Evolutionary conservation across 1,140 invertebrate genomes (phyloP), one percentile per base, ranked within the genome.

Genomic region (Polypedilum vanderplanki): DNA sequence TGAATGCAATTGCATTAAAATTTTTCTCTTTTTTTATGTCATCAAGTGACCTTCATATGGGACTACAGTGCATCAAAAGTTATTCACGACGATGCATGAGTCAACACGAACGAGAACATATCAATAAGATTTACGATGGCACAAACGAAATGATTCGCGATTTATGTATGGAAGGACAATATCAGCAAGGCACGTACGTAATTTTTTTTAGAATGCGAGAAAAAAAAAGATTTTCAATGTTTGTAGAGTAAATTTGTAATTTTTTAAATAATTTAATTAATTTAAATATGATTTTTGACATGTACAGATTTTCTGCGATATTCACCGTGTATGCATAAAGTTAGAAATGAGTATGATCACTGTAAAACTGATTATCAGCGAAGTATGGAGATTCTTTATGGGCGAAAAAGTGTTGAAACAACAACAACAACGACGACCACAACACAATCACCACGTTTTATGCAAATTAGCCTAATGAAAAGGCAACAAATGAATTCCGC

Each of bases 71-170:
- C 83, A 91, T 93, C 78, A 88, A 91, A 78, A 87, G 86, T 73
- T 93, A 90, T 80, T 92, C 91, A 1, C 81, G 88, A 65, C 85
- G 86, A 1, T 93, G 91, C 82, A 88, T 93, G 88, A 85, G 86
- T 41, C 84, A 87, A 41, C 83, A 88, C 74, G 87, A 92, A 79
- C 84, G 90, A 75, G 85, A 87, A 7, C 87, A 91, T 78, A 93
- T 93, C 82, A 88, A 88, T 78, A 85, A 86, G 76, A 85, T 93
- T 64, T 93, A 92, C 80, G 83, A 87, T 17, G 89, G 89, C 17
- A 91, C 90, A 57, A 90, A 87, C 76, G 85, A 87, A 77, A 90
- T 89, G 12, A 89, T 92, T 64, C 86, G 89, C 77, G 90, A 93
- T 77, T 84, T 93, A 7, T 93, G 92, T 83, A 87, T 87, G 65